phyloP scores from a whole-genome alignment of 2,797 vertebrate species.

The Gymnopithys bicolor region DNA sequence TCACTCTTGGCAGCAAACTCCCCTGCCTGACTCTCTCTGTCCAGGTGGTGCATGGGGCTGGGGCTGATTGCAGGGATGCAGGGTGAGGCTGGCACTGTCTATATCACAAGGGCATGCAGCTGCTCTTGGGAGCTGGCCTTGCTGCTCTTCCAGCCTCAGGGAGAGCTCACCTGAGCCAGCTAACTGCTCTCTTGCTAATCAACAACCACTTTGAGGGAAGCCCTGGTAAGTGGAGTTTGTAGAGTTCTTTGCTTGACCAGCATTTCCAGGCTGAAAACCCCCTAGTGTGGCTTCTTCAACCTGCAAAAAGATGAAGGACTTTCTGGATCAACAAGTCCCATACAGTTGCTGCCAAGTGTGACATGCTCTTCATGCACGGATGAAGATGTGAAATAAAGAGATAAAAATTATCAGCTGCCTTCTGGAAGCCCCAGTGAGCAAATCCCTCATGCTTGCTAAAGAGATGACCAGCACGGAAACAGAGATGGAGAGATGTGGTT shows the following conservation, averaged over 20 bases:
- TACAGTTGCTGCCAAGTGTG: background rate
- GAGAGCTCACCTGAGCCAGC: background rate
- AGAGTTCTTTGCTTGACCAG: background rate
- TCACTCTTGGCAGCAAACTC: background rate
- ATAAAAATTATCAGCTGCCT: background rate
- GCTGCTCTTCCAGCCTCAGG: background rate
- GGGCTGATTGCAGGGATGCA: background rate
- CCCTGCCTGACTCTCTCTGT: background rate
- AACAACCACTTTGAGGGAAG: background rate
- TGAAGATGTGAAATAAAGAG: background rate
- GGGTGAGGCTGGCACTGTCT: background rate
- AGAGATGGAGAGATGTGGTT: background rate
- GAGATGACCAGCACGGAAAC: background rate
- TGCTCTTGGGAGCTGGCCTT: background rate
- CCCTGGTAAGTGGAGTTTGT: background rate
- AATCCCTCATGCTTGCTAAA: background rate
- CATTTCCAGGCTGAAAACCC: background rate
- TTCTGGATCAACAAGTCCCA: background rate
- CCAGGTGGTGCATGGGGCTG: background rate
- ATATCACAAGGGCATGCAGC: background rate
- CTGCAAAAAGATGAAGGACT: background rate
- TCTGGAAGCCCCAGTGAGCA: background rate
- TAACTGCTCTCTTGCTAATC: background rate
- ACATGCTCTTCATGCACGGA: background rate
- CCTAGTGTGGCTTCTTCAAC: background rate